These are phyloP conservation scores for Callyntrura sp. DNA, from an alignment of 2,888 invertebrate genomes.

Conservation along the genomic window DNA sequence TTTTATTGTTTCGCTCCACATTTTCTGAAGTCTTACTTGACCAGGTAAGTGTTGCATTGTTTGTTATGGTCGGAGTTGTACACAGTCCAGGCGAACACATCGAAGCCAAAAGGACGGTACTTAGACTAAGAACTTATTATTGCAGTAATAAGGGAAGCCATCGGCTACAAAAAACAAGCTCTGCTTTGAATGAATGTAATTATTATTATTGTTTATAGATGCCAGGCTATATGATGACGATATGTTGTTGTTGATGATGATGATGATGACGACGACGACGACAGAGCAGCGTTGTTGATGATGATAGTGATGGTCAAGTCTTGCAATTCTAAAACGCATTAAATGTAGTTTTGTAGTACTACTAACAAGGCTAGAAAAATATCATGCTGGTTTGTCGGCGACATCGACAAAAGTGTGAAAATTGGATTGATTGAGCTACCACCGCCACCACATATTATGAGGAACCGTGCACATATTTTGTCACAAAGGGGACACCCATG, in stretches of 20 bases:
- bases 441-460: constrained; percentile 14
- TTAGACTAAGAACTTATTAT: constrained; percentile 21
- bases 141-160: constrained; percentile 42
- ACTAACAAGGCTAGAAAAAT: constrained; percentile 43
- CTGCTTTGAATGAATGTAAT: background rate
- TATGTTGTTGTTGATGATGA: background rate
- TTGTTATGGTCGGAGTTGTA: background rate
- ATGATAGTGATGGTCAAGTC: background rate
- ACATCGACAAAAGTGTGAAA: constrained; percentile 72
- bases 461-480: too few relatives aligned
- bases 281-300: too few relatives aligned
- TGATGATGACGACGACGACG: background rate
- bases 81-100: background rate
- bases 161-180: constrained; percentile 51
- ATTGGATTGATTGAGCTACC: constrained; percentile 56
- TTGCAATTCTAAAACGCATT: constrained; percentile 22
- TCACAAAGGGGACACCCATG: too few relatives aligned
- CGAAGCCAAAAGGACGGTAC: constrained; percentile 59
- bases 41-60: background rate
- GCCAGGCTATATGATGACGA: background rate
- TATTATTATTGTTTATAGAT: constrained; percentile 36
- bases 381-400: constrained; percentile 25
- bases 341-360: background rate
- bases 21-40: background rate
- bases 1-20: too few relatives aligned